Conservation (phyloP, 1,140 invertebrate species). For the Atta cephalotes region DNA sequence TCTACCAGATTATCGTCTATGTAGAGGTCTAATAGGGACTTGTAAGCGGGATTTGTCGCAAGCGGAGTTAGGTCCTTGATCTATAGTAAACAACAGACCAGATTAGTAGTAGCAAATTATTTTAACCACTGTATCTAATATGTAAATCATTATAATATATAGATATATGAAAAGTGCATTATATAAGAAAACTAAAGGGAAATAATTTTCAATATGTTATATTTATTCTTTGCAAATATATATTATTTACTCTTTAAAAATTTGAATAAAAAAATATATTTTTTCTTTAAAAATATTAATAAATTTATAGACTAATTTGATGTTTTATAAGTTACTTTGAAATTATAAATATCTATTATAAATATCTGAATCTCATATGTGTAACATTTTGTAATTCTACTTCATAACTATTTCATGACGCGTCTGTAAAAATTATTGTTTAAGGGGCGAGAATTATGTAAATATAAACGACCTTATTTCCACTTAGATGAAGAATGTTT, state of each 20-base stretch:
- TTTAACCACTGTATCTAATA: background rate
- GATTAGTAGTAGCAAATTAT: background rate
- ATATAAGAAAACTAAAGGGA: background rate
- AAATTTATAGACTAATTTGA: background rate
- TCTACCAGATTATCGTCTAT: conserved; percentile 91
- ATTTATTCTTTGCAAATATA: background rate
- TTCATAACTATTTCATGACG: too few relatives aligned
- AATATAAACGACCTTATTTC: conserved; percentile 85
- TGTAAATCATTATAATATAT: background rate
- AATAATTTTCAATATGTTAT: background rate
- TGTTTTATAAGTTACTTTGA: background rate
- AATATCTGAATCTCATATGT: background rate
- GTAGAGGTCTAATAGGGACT: conserved; percentile 90
- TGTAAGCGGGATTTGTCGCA: conserved; percentile 89
- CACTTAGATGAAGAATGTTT: conserved; percentile 86
- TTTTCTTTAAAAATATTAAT: background rate
- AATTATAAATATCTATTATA: background rate
- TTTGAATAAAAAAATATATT: too few relatives aligned
- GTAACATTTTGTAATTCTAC: background rate
- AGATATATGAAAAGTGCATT: background rate
- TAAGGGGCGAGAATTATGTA: background rate
- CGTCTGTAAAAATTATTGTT: background rate
- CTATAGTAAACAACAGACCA: conserved; percentile 81
- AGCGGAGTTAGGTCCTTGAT: conserved; percentile 89
- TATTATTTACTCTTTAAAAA: too few relatives aligned